Evolutionary conservation across 2,113 vertebrate species (phyloP), one percentile per base, ranked within the genome.

Genomic region (Arvicanthis niloticus): DNA sequence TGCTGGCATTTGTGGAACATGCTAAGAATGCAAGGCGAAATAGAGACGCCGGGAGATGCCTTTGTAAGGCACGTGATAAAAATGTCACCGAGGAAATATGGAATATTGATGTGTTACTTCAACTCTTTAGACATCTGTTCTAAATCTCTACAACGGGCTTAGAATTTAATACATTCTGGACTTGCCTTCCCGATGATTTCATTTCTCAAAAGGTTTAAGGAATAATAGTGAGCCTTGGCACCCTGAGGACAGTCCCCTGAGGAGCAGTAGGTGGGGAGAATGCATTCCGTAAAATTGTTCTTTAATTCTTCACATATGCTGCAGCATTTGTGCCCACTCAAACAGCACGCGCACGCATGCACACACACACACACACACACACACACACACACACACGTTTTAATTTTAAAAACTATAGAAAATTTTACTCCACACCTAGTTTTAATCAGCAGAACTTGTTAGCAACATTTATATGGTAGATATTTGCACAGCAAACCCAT

Each of bases 11-110:
- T 96, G 84, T 76, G 65, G 93, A 58, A 42, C 4, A 3, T 17
- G 62, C 84, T 72, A 85, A 84, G 94, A 89, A 95, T 88, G 72
- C 62, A 77, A 89, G 87, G 56, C 89, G 88, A 34, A 87, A 84
- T 5, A 31, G 34, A 82, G 90, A 51, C 34, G 15, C 73, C 53
- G 45, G 77, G 90, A 68, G 70, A 88, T 21, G 34, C 73, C 89
- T 80, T 89, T 81, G 68, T 88, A 91, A 94, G 95, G 87, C 89
- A 96, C 86, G 84, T 53, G 87, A 88, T 96, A 70, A 82, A 97
- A 96, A 92, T 65, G 68, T 91, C 96, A 91, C 62, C 58, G 77
- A 91, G 87, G 37, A 62, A 95, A 96, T 81, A 84, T 62, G n/a
- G 53, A 56, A 78, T 95, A 92, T 34, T 86, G 86, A 88, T 91